Conservation (phyloP, 2,797 vertebrate species). For the Spea hammondii region DNA sequence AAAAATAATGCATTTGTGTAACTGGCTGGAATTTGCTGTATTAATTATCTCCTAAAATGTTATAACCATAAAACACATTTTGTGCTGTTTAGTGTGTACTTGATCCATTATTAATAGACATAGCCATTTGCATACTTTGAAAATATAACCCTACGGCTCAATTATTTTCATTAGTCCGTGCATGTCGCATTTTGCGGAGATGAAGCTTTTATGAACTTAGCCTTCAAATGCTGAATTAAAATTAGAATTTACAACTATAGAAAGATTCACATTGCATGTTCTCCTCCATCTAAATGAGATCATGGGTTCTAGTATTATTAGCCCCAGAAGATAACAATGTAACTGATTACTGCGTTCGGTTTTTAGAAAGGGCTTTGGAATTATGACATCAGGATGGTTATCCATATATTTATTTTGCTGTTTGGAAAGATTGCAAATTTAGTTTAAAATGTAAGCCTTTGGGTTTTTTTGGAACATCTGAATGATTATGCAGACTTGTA, state of each 20-base stretch:
- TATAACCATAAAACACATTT: background rate
- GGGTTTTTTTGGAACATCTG: too few relatives aligned
- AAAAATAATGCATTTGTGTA: background rate
- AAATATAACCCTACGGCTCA: slow-evolving; percentile 13
- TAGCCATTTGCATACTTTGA: slow-evolving; percentile 1
- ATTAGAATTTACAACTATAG: background rate
- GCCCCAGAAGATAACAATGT: too few relatives aligned
- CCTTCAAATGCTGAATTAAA: slow-evolving; percentile 12
- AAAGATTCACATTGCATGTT: background rate
- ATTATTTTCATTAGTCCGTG: slow-evolving; percentile 33
- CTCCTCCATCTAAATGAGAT: background rate
- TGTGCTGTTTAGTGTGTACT: background rate
- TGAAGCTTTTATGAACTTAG: background rate
- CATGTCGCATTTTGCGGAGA: background rate
- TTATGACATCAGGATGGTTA: too few relatives aligned
- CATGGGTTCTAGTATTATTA: too few relatives aligned
- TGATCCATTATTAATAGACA: slow-evolving; percentile 32
- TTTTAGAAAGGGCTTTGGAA: too few relatives aligned
- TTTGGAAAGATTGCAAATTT: too few relatives aligned
- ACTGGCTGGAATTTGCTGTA: background rate
- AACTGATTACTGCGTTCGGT: too few relatives aligned
- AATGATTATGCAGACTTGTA: too few relatives aligned
- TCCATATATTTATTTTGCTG: too few relatives aligned
- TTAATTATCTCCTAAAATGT: slow-evolving; percentile 11
- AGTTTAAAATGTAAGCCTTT: too few relatives aligned